Conservation (phyloP, 2,888 invertebrate species). For the Scotopteryx bipunctaria region DNA sequence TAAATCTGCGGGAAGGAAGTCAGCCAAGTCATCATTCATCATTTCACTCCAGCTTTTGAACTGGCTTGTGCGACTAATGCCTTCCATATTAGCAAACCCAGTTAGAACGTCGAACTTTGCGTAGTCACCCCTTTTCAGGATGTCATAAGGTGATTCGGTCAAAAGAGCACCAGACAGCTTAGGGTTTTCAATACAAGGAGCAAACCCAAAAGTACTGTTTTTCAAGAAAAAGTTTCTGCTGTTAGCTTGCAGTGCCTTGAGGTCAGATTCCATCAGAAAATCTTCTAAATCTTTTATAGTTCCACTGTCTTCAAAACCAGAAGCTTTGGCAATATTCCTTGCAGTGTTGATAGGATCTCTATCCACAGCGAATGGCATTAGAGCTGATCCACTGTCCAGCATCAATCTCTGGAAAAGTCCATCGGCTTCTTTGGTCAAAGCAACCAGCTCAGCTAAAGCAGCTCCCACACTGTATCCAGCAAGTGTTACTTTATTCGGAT, state of each 20-base stretch:
- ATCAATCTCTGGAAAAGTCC: slow-evolving; percentile 69
- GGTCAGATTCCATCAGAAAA: slow-evolving; percentile 62
- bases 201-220: slow-evolving; percentile 73
- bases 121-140: slow-evolving; percentile 55
- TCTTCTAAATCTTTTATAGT: slow-evolving; percentile 65
- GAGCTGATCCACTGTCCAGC: slow-evolving; percentile 71
- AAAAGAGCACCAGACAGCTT: slow-evolving; percentile 58
- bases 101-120: slow-evolving; percentile 59
- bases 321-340: slow-evolving; percentile 62
- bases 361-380: slow-evolving; percentile 68
- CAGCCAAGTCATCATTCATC: slow-evolving; percentile 69
- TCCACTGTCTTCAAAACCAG: slow-evolving; percentile 66
- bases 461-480: slow-evolving; percentile 93
- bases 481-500: slow-evolving; percentile 89
- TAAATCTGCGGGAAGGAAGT: slow-evolving; percentile 70
- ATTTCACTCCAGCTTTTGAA: slow-evolving; percentile 63
- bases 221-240: slow-evolving; percentile 66
- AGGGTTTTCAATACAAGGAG: slow-evolving; percentile 69
- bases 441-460: slow-evolving; percentile 71
- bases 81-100: slow-evolving; percentile 75
- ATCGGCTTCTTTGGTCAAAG: slow-evolving; percentile 58
- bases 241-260: slow-evolving; percentile 48
- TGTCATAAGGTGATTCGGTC: slow-evolving; percentile 68
- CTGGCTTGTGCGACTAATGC: slow-evolving; percentile 63
- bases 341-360: slow-evolving; percentile 69